A percentile compares a stretch with the other conserved stretches of the same genome.
phyloP scores from a whole-genome alignment of 2,888 invertebrate species.

The Argyra leucocephala region DNA sequence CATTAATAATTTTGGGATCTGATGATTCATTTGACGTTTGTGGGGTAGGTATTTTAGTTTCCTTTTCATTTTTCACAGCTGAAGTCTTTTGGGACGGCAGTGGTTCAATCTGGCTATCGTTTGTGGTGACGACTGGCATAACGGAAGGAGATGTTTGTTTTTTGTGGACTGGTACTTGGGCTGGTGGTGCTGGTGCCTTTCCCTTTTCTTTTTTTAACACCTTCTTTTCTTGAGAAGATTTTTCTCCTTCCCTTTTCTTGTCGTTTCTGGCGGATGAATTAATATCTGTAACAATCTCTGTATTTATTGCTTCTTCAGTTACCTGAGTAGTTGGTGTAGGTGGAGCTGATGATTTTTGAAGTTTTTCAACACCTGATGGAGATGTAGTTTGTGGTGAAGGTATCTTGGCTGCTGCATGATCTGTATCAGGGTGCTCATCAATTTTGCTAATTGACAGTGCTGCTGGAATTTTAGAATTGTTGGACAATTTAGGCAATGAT shows the following conservation, averaged over 20 bases:
- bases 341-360: slow-evolving; percentile 14
- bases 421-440: slow-evolving; percentile 19
- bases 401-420: slow-evolving; percentile 20
- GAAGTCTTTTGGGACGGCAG: not conserved
- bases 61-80: not conserved
- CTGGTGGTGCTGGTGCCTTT: slow-evolving; percentile 63
- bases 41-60: not conserved
- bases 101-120: not conserved
- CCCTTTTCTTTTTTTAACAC: slow-evolving; percentile 68
- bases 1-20: slow-evolving; percentile 15
- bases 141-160: slow-evolving; percentile 34
- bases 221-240: slow-evolving; percentile 15
- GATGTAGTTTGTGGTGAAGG: slow-evolving; percentile 19
- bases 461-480: slow-evolving; percentile 38
- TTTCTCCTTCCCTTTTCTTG: slow-evolving; percentile 19
- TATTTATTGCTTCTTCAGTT: slow-evolving; percentile 18
- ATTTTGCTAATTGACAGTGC: slow-evolving; percentile 17
- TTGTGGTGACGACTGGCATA: slow-evolving; percentile 21
- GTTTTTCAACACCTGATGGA: slow-evolving; percentile 21
- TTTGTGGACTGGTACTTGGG: slow-evolving; percentile 38
- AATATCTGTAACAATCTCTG: slow-evolving; percentile 15
- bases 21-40: slow-evolving; percentile 8
- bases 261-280: slow-evolving; percentile 19
- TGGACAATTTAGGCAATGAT: slow-evolving; percentile 36
- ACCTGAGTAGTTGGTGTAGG: slow-evolving; percentile 19